phyloP scores from a whole-genome alignment of 2,113 vertebrate species.

The Microtus richardsoni region DNA sequence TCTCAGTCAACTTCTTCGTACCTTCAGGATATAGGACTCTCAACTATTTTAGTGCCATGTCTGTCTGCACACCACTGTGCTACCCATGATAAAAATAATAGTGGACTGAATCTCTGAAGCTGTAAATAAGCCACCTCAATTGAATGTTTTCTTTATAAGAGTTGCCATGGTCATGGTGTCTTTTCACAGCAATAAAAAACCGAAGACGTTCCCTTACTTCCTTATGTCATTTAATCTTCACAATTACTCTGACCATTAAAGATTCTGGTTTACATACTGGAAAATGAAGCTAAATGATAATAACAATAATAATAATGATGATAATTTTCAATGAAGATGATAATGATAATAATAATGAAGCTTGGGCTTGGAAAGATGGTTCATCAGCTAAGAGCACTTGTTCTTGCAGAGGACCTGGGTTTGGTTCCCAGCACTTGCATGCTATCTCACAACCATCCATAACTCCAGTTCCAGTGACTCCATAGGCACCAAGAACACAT shows the following conservation, averaged over 20 bases:
- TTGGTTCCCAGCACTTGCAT: not conserved
- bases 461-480: not conserved
- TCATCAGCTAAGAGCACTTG: not conserved
- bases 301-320: not conserved
- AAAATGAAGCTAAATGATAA: not conserved
- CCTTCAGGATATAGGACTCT: not conserved
- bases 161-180: not conserved
- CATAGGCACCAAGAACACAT: not conserved
- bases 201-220: not conserved
- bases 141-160: not conserved
- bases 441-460: not conserved
- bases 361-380: not conserved
- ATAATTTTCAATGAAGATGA: too few species aligned
- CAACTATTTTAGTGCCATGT: not conserved
- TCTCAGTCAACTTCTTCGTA: not conserved
- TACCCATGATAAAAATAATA: not conserved
- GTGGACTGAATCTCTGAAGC: not conserved
- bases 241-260: not conserved
- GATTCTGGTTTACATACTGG: not conserved
- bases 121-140: not conserved
- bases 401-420: not conserved
- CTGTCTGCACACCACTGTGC: not conserved
- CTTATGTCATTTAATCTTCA: not conserved
- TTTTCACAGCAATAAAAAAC: not conserved
- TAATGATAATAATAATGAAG: not conserved